Evolutionary conservation across 2,113 vertebrate genomes (phyloP), one percentile per base, ranked within the genome.

Genomic region (Phalacrocorax carbo): DNA sequence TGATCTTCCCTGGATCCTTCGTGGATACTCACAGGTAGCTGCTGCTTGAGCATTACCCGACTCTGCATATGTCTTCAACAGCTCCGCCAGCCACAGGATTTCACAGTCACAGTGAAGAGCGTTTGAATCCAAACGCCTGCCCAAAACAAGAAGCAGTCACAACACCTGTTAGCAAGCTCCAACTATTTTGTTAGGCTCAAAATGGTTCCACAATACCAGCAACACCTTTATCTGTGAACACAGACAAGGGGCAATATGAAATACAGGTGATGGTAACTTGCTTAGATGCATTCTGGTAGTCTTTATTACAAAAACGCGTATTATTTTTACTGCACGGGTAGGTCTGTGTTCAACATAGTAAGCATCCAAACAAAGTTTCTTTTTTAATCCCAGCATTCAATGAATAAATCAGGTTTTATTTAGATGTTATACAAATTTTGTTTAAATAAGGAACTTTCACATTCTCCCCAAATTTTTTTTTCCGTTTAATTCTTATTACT

Each of bases 11-110:
- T 99, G 99, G 92, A 99, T 98, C 27, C 98, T 98, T 25, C 98
- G 98, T 9, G 99, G 99, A 54, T 98, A 98, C 78, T 99, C 99
- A 29, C 99, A 99, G 93, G 99, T 99, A 57, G 99, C 99, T 0
- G 99, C 99, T 2, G 99, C 99, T 93, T 99, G 99, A 1, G 99
- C 99, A 2, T 99, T 99, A 18, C 99, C 99, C 0, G 99, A 99
- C 96, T 99, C 98, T 0, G 99, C 99, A 0, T 99, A 99, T 4
- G 98, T 98, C 95, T 99, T 99, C 90, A 99, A 95, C 93, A 99
- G 97, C 90, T 99, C 99, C 0, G 99, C 99, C 97, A 99, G 95
- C 99, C 99, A 99, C 58, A 99, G 98, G 92, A 99, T 99, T 78
- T 99, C 99, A 73, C 99, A 99, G 98, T 99, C 99, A 44, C 99